Evolutionary conservation across 2,113 vertebrate species (phyloP), one percentile per base, ranked within the genome.

Genomic region (Semicossyphus pulcher): DNA sequence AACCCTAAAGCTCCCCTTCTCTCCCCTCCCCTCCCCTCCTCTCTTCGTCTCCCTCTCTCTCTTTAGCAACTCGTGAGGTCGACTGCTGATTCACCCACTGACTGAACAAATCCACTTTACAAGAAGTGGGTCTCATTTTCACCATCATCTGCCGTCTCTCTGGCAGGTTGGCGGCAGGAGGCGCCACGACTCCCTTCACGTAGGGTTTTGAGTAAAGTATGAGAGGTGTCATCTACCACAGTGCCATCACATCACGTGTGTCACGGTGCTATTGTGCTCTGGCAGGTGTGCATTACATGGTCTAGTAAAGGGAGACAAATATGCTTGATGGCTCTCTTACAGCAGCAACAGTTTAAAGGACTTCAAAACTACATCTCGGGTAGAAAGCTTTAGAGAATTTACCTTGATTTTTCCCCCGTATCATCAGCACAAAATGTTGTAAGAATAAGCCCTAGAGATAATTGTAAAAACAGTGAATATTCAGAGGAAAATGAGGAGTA

Each of bases 1-100:
- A 80, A 58, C 63, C 85, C 73, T 76, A 58, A 80, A 73, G 63
- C 34, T 60, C 53, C 61, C 29, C 61, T 39, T 15, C 56, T 25
- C 23, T 37, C 25, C 45, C 29, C 34, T 31, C 37, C 34, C 18
- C 36, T 53, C 18, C 51, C 25, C 23, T 26, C 16, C 49, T 15
- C 10, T 59, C 76, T 69, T 70, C 41, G 20, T n/a, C 14, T 7
- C 20, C 39, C 20, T 23, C 66, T 59, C 49, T 25, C 54, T 57
- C 51, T 68, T 86, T 45, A 54, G 42, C 80, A 85, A 68, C 71
- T 71, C 61, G 31, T 54, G 57, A 80, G 57, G 57, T 41, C 39
- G 20, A 23, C 54, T 65, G 76, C 81, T 89, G 86, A 88, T 86
- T 89, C 81, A 84, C 75, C 81, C 76, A 63, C 21, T 78, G 84